phyloP scores from a whole-genome alignment of 30 jellyfish, hydroid and myxozoan species.

The Rhopilema esculentum region DNA sequence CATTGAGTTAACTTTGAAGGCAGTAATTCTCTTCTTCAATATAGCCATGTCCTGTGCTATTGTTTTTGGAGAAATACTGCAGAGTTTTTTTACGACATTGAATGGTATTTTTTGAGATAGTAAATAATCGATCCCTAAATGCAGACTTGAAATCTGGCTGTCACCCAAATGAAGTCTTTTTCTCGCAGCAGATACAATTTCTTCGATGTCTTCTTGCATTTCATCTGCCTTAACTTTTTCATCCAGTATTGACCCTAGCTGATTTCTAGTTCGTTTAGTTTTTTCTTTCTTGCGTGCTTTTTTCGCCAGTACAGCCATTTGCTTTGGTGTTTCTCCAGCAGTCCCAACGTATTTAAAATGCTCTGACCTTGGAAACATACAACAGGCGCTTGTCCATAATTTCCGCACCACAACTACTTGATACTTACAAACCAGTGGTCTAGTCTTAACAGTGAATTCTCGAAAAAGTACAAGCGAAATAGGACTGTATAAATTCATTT shows the following conservation, averaged over 20 bases:
- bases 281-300: conserved; percentile 9
- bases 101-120: conserved; percentile 24
- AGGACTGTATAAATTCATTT: neutral
- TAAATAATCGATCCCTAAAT: conserved; percentile 38
- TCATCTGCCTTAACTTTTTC: conserved; percentile 15
- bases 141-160: neutral
- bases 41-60: conserved; percentile 20
- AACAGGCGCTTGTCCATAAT: neutral
- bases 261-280: neutral
- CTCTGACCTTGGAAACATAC: conserved; percentile 30
- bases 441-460: neutral
- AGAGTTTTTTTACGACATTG: conserved; percentile 25
- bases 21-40: conserved; percentile 46
- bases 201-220: conserved; percentile 39
- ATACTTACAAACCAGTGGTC: neutral
- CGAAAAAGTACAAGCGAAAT: neutral
- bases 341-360: conserved; percentile 34
- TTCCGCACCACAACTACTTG: neutral
- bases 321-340: conserved; percentile 26
- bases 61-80: conserved; percentile 48
- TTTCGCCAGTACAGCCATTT: conserved; percentile 36
- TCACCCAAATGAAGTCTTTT: conserved; percentile 42
- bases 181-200: conserved; percentile 39
- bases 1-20: conserved; percentile 51
- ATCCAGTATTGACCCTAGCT: conserved; percentile 5